Conservation (phyloP, 2,113 vertebrate genomes). For the Aptenodytes forsteri region DNA sequence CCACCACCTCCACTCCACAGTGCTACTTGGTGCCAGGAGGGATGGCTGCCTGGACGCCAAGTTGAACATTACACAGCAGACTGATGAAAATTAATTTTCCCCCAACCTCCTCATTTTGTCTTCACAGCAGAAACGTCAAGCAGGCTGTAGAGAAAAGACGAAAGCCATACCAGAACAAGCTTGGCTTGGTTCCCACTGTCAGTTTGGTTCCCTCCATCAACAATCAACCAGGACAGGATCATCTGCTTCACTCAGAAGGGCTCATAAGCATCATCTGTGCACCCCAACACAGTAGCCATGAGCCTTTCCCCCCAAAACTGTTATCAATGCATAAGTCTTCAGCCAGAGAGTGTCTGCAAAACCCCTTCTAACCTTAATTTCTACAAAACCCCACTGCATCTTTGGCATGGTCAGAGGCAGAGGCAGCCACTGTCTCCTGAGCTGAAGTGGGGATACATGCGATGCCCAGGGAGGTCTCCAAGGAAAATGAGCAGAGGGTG, state of each 20-base stretch:
- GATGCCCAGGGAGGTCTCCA: not conserved
- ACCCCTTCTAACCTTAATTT: not conserved
- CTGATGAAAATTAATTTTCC: not conserved
- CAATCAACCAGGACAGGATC: constrained; percentile 15
- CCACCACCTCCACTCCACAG: not conserved
- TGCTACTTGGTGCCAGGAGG: not conserved
- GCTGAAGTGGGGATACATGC: not conserved
- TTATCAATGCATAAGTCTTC: not conserved
- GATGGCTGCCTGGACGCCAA: not conserved
- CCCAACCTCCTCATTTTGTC: not conserved
- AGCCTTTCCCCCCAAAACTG: not conserved
- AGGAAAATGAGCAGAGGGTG: not conserved
- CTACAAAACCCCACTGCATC: not conserved
- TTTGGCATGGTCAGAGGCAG: not conserved
- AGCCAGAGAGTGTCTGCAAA: not conserved
- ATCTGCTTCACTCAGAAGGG: constrained; percentile 10
- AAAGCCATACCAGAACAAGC: constrained; percentile 1
- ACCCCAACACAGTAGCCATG: not conserved
- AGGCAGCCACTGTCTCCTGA: not conserved
- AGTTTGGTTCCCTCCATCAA: constrained; percentile 36
- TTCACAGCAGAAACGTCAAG: constrained; percentile 1
- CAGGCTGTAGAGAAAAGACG: not conserved
- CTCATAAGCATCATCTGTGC: not conserved
- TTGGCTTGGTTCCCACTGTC: constrained; percentile 1
- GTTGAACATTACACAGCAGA: not conserved